Evolutionary conservation across 2,797 vertebrate species (phyloP), one percentile per base, ranked within the genome.

Genomic region (Rachycentron canadum): DNA sequence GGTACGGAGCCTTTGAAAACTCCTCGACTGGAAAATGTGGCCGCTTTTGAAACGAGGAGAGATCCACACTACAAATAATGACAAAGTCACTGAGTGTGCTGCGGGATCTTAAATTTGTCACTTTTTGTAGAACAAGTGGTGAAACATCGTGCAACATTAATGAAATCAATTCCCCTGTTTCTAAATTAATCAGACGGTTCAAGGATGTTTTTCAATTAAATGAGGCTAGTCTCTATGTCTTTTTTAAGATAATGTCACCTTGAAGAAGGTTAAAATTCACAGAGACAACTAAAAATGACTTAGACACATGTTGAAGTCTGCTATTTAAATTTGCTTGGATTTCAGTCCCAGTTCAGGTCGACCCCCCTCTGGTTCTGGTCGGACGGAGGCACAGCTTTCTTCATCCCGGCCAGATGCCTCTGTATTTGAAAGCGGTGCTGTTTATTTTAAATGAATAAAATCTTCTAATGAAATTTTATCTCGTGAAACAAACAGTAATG

Each of bases 11-110:
- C 92, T 94, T 94, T 95, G 86, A 92, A 94, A 91, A 86, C 84
- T 71, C 59, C 76, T 92, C 89, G 86, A 82, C 83, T 89, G 90
- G 91, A 94, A 94, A 94, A 94, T 88, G 75, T 76, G 89, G 82
- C 81, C 55, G 87, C 81, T 86, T 91, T 89, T 78, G 74, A 89
- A 87, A 89, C 10, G 71, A 85, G 82, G 85, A 86, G 86, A 85
- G 84, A 66, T 66, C 76, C 19, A 25, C 50, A 11, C 71, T 59
- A 30, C 75, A 83, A 83, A 68, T 74, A 81, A 73, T 65, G 63
- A 56, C 49, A 47, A 41, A 64, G 41, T 38, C 52, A 41, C 69
- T 82, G 72, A 65, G 30, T 58, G 53, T 28, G 14, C 32, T 8
- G 38, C 25, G 25, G 28, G 49, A 21, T 41, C 52, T 65, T 45